These are phyloP conservation scores for Philhelius pedissequus DNA, from an alignment of 2,888 invertebrate species.

Conservation along the genomic window DNA sequence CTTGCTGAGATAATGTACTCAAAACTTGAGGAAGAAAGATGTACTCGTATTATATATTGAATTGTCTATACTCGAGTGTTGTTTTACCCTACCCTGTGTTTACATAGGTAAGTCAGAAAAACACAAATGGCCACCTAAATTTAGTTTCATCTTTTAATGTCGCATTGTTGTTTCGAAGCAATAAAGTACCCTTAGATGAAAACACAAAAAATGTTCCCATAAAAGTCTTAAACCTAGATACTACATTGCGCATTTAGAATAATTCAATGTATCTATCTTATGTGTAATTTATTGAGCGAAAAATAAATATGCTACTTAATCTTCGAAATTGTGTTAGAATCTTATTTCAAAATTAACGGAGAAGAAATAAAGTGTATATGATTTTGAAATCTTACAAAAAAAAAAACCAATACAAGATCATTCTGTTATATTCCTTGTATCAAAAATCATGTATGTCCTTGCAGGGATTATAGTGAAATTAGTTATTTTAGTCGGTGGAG, in stretches of 20 bases:
- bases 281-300: slow-evolving; percentile 12
- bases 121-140: too few species aligned
- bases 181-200: neutral
- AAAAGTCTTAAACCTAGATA: neutral
- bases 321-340: slow-evolving; percentile 8
- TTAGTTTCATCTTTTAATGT: too few species aligned
- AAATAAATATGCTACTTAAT: slow-evolving; percentile 15
- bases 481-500: neutral
- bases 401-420: neutral
- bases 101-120: too few species aligned
- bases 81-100: too few species aligned
- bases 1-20: too few species aligned
- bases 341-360: neutral
- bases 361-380: neutral
- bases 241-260: neutral
- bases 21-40: too few species aligned
- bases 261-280: slow-evolving; percentile 15
- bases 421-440: neutral
- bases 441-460: neutral
- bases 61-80: too few species aligned
- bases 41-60: too few species aligned
- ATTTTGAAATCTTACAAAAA: neutral
- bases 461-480: neutral
- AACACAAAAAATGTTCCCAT: neutral
- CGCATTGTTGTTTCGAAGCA: neutral